phyloP scores from a whole-genome alignment of 2,888 invertebrate species.

The Tetheella fluctuosa region DNA sequence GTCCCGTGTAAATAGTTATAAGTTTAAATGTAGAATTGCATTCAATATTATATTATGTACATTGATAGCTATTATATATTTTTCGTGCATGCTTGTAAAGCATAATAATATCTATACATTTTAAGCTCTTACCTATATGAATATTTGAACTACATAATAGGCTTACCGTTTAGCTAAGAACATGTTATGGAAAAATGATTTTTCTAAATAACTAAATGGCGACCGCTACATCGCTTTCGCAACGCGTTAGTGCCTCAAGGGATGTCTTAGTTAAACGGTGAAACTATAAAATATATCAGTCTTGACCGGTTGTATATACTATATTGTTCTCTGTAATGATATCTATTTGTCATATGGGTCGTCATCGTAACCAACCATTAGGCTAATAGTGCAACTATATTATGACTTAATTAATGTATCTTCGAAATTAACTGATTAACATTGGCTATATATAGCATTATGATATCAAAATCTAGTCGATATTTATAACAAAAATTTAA shows the following conservation, averaged over 20 bases:
- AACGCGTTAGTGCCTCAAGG: too few relatives aligned
- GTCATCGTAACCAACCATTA: neutral
- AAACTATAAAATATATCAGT: neutral
- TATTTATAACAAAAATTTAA: too few relatives aligned
- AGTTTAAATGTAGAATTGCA: slow-evolving; percentile 40
- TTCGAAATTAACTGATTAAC: neutral
- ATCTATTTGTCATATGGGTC: neutral
- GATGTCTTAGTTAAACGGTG: neutral
- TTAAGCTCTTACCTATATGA: neutral
- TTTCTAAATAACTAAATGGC: neutral
- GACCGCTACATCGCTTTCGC: too few relatives aligned
- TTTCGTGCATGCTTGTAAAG: slow-evolving; percentile 46
- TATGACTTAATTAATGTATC: neutral
- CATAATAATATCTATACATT: slow-evolving; percentile 32
- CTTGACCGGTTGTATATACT: neutral
- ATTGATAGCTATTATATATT: slow-evolving; percentile 27
- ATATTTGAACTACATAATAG: neutral
- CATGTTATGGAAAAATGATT: too few relatives aligned
- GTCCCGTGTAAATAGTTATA: slow-evolving; percentile 45
- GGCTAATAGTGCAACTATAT: neutral
- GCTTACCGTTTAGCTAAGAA: neutral
- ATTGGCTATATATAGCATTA: neutral
- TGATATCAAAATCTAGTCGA: neutral
- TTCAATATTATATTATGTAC: slow-evolving; percentile 32
- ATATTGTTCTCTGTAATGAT: too few relatives aligned